Base-by-base conservation (phyloP, 2,113 vertebrate genomes). In the Emydura subglobosa region DNA sequence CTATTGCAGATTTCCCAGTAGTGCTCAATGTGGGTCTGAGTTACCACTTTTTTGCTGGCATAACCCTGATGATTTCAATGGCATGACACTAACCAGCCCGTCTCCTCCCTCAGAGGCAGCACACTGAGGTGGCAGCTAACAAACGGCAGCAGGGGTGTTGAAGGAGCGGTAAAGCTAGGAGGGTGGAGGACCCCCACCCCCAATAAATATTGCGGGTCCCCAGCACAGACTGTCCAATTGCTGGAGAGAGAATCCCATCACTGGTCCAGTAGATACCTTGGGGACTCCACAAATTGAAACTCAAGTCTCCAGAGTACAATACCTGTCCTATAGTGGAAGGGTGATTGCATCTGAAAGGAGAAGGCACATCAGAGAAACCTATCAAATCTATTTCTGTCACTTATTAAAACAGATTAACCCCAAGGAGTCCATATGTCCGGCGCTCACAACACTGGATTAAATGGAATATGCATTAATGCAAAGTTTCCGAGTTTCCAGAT, bases 401-500 rank as follows among this genome's bases (percentile, higher is more conserved):
- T 78, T 24, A 78, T 47, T 47, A 78, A 47, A 47, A 78, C 44
- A 47, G 74, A 12, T 47, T 78, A 78, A 47, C 24, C 74, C 42
- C 74, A 44, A 44, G 74, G 5, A 44, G 44, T 7, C 74, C 25
- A 27, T 14, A 27, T 78, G 74, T 47, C 42, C 22, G 25, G 22
- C 6, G 27, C 24, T 78, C 74, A 44, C 12, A 78, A 47, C 74
- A 25, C 74, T 78, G 74, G 22, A 78, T 78, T 78, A 78, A 78
- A 47, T 78, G 24, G 74, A n/a, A 96, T 91, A 91, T 89, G 44
- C 57, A 27, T 59, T 59, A 59, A 27, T 59, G 57, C 57, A 95
- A 78, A 97, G 96, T 95, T 97, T 96, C 96, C 95, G 94, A 29
- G 42, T 78, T 78, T 78, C 25, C 39, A 44, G 91, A 53, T 74